These are phyloP conservation scores for Heliconius eleuchia DNA, from an alignment of 1,140 invertebrate species.

Conservation along the genomic window DNA sequence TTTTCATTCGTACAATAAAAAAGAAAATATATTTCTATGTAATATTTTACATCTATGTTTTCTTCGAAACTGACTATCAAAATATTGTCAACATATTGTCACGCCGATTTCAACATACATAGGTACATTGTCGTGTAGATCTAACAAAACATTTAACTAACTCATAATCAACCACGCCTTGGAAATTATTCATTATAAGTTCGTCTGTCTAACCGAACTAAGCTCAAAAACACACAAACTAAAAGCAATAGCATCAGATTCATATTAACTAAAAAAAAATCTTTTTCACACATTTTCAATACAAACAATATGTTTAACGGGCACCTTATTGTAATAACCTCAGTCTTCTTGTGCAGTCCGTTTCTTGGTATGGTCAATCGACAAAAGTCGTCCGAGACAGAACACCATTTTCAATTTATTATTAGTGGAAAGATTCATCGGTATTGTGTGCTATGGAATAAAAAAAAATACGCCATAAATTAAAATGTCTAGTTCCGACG, in stretches of 20 bases:
- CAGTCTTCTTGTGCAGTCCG: constrained; percentile 76
- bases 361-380: constrained; percentile 67
- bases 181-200: no score
- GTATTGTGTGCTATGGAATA: constrained; percentile 66
- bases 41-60: no score
- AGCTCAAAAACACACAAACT: not conserved
- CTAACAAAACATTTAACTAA: constrained; percentile 65
- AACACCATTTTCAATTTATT: constrained; percentile 75
- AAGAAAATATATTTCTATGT: not conserved
- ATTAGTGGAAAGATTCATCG: constrained; percentile 74
- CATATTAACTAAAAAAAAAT: constrained; percentile 38
- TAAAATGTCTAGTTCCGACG: constrained; percentile 70
- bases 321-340: constrained; percentile 49
- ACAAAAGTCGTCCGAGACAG: constrained; percentile 65
- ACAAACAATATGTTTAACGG: constrained; percentile 59
- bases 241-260: not conserved
- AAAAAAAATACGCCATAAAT: constrained; percentile 75
- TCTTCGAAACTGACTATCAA: no score
- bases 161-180: constrained; percentile 60
- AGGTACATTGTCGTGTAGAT: constrained; percentile 40
- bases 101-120: not conserved
- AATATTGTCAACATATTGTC: no score
- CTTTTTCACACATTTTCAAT: constrained; percentile 48
- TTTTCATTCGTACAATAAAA: not conserved
- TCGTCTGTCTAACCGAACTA: not conserved